These are phyloP conservation scores for Eupithecia insigniata DNA, from an alignment of 2,888 invertebrate species.

Conservation along the genomic window DNA sequence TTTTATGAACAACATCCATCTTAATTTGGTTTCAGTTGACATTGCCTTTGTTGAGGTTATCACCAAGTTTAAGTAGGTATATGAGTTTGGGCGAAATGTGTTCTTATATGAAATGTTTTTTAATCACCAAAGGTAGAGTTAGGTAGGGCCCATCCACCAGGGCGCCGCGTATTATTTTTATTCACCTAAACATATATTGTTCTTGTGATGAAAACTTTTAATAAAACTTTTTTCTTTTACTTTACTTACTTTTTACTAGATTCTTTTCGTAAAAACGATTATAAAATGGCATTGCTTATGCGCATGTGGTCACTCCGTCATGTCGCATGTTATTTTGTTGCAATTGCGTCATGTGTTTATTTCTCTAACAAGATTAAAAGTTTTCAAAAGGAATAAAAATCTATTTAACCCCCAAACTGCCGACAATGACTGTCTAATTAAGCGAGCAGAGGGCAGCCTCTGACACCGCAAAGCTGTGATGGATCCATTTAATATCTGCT, in stretches of 20 bases:
- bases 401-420: constrained; percentile 55
- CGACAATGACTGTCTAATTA: constrained; percentile 81
- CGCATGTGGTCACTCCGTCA: background rate
- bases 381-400: constrained; percentile 59
- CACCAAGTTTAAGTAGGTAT: background rate
- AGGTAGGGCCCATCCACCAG: no score
- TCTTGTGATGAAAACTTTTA: no score
- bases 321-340: constrained; percentile 1
- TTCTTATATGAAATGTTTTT: background rate
- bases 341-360: background rate
- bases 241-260: no score
- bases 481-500: constrained; percentile 80
- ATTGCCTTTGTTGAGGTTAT: background rate
- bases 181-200: no score
- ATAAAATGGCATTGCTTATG: background rate
- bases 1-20: constrained; percentile 47
- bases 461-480: constrained; percentile 81
- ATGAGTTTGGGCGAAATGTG: background rate
- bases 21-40: constrained; percentile 15
- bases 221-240: no score
- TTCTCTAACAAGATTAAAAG: constrained; percentile 25
- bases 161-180: no score
- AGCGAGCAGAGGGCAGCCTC: constrained; percentile 78
- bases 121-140: no score
- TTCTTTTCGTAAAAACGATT: background rate